Base-by-base conservation (phyloP, 2,888 invertebrate species). In the Linnaemya tessellans region DNA sequence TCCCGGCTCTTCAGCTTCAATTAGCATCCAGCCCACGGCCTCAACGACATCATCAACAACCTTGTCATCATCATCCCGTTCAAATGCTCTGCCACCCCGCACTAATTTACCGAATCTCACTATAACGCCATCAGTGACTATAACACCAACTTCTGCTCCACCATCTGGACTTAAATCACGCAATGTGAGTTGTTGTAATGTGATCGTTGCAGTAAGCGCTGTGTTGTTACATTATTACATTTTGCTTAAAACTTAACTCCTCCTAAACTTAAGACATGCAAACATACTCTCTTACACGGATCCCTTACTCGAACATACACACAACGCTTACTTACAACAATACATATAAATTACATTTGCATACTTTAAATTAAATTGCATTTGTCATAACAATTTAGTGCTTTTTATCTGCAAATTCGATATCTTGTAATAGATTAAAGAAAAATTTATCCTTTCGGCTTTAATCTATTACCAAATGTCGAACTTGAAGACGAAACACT, bases 111-210 rank as follows among this genome's bases (percentile, higher is more conserved):
- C 93, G 89, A 93, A 93, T 90, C 92, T 93, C 90, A 93, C 93
- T 78, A 95, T 95, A 90, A 95, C 95, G 20, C 96, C 96, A 0
- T 95, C 96, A 51, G 96, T 96, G 88, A 96, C 96, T 84, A 96
- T 96, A 90, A 96, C 96, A 8, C 96, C 96, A 13, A 96, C 96
- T 56, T 95, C 96, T 30, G 96, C 95, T 74, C 96, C 96, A 84
- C 93, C 95, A 51, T 92, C 92, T 88, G 92, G 92, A 89, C 89
- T 91, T 88, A 93, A 93, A 91, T 91, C 92, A 91, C 92, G 93
- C 91, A 93, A 93, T 92, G 93, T 93, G 92, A 92, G 92, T 91
- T 92, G 91, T 91, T 91, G 92, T 92, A 92, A 92, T 91, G 92
- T 92, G 90, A 90, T 91, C 91, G 91, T 91, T 91, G 90, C 91